Percentiles rank a stretch among this genome's conserved stretches.
Conservation (phyloP, 2,797 vertebrate genomes). For the Malurus leucopterus region DNA sequence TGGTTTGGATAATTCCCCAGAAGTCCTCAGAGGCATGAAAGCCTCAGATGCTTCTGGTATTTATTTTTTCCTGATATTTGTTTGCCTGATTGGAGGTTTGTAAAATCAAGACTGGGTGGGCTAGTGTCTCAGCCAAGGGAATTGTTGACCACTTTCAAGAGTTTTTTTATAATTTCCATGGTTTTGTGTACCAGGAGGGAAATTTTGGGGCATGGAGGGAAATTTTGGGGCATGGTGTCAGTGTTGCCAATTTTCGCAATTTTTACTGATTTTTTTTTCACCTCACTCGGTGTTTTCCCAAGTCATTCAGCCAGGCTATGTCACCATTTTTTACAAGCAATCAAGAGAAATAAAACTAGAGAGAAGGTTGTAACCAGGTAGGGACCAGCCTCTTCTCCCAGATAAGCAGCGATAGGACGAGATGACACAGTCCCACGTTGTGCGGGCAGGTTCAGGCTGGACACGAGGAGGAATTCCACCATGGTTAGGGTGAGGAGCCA, state of each 20-base stretch:
- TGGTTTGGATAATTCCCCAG: rapidly evolving
- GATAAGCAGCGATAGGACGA: too few relatives aligned
- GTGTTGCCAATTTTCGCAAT: rapidly evolving
- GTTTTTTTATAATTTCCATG: rapidly evolving
- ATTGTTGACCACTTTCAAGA: not conserved
- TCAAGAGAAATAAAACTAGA: not conserved
- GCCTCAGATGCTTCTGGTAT: rapidly evolving
- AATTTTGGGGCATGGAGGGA: not conserved
- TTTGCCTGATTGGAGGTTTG: not conserved
- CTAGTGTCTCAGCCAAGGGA: not conserved
- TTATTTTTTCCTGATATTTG: not conserved
- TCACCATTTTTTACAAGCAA: not conserved
- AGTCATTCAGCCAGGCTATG: too few relatives aligned
- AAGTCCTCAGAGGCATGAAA: not conserved
- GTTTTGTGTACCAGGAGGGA: not conserved
- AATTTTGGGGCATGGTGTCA: rapidly evolving
- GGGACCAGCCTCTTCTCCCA: not conserved
- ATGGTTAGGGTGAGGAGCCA: not conserved
- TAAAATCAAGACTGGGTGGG: not conserved
- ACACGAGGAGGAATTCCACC: not conserved
- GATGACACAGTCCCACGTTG: too few relatives aligned
- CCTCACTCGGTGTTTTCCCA: not conserved
- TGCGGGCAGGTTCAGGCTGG: too few relatives aligned
- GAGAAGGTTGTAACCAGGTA: not conserved
- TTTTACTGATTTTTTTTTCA: not conserved